Evolutionary conservation across 2,888 invertebrate genomes (phyloP).

Genomic region (Pandemis heparana): DNA sequence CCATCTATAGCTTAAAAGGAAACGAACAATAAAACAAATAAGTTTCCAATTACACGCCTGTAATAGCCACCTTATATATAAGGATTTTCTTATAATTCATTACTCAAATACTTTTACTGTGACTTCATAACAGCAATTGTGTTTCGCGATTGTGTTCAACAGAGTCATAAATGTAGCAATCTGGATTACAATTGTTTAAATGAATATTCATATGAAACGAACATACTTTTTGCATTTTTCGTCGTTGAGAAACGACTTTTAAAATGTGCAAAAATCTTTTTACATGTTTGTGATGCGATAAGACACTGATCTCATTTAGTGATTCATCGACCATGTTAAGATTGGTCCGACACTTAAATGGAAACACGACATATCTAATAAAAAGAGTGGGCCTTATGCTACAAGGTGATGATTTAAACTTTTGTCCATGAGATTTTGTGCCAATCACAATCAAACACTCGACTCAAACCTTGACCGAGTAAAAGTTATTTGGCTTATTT

Average conservation of each 20-base stretch:
- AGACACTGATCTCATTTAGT: conserved; percentile 70
- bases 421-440: conserved; percentile 12
- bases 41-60: conserved; percentile 32
- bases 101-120: neutral
- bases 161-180: conserved; percentile 6
- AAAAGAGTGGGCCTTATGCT: conserved; percentile 31
- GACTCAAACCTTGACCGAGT: conserved; percentile 34
- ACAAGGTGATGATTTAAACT: conserved; percentile 20
- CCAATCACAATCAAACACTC: conserved; percentile 15
- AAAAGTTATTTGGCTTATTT: neutral
- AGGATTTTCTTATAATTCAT: conserved; percentile 20
- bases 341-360: conserved; percentile 27
- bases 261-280: neutral
- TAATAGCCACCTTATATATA: conserved; percentile 22
- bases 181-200: neutral
- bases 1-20: conserved; percentile 40
- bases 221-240: neutral
- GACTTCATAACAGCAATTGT: neutral
- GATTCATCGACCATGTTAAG: conserved; percentile 69
- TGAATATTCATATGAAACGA: neutral
- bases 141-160: conserved; percentile 3
- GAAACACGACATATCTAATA: conserved; percentile 24
- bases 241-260: neutral
- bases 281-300: conserved; percentile 16
- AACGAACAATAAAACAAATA: conserved; percentile 41